phyloP scores from a whole-genome alignment of 2,888 invertebrate species.

The Catotricha subobsoleta region DNA sequence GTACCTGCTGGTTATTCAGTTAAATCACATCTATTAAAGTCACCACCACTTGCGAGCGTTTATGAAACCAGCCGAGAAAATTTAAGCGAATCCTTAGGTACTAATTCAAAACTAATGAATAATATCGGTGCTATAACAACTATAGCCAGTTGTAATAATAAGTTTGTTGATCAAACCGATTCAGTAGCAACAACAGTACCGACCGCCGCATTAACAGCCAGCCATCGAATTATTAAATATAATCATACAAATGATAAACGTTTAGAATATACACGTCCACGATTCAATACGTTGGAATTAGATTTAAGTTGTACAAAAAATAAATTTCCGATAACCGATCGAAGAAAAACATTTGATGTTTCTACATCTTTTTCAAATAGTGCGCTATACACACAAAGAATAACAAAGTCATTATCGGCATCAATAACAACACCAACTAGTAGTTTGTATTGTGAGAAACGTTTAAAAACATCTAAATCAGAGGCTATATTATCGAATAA shows the following conservation, averaged over 20 bases:
- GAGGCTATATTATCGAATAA: conserved; percentile 6
- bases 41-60: conserved; percentile 30
- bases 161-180: not conserved
- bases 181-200: not conserved
- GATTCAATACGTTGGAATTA: conserved; percentile 29
- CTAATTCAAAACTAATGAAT: conserved; percentile 7
- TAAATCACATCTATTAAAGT: conserved; percentile 18
- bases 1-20: too few species aligned
- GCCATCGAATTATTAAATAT: not conserved
- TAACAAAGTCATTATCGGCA: conserved; percentile 24
- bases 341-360: conserved; percentile 14
- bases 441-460: conserved; percentile 28
- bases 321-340: conserved; percentile 37
- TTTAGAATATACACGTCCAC: conserved; percentile 16
- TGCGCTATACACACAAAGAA: conserved; percentile 10
- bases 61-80: conserved; percentile 33
- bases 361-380: conserved; percentile 9
- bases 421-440: conserved; percentile 24
- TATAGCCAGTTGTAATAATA: not conserved
- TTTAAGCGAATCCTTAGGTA: conserved; percentile 17
- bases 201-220: not conserved
- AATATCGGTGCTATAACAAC: not conserved
- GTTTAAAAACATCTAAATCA: conserved; percentile 18
- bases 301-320: conserved; percentile 39
- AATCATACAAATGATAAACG: not conserved